Evolutionary conservation across 1,140 invertebrate genomes (phyloP), one percentile per base, ranked within the genome.

Genomic region (Trissolcus basalis): DNA sequence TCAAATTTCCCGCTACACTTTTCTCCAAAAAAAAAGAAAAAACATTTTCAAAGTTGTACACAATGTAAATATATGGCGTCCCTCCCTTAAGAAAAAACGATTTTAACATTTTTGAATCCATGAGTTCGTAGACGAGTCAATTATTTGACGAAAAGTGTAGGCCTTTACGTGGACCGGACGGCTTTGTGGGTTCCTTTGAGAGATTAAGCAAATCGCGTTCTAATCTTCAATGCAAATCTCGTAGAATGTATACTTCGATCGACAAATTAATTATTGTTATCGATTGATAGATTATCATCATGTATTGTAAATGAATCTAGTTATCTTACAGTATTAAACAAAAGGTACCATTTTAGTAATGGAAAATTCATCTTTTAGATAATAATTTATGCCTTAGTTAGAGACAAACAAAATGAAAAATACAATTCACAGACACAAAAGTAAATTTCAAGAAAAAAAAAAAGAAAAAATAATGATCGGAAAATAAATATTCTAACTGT

Each of bases 321-420:
- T 84, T 85, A 85, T 85, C 79, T 65, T 83, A 82, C 86, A 88
- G 86, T 88, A 87, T 88, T 88, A 87, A 82, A 82, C 19, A 6
- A 27, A 27, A 44, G 84, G 65, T 85, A 84, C 83, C 83, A 84
- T 84, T 75, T 78, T 82, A 86, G 83, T 44, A 65, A 82, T 81
- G 72, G 82, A 79, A 27, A 1, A 67, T 60, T 54, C 56, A 13
- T 13, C 45, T 81, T 43, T 67, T 76, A 80, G 68, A 55, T 77
- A 78, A 75, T 83, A 80, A 75, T 82, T 81, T 83, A 81, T 60
- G 81, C 80, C 80, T 84, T 85, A 83, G 81, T 78, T 85, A 85
- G 80, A 77, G 53, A 49, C 61, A 27, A 50, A 79, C 35, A 63
- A 14, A 15, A 80, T 78, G 11, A 36, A 27, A 45, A 10, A 51